These are phyloP conservation scores for Folsomia manolachei DNA, from an alignment of 2,888 invertebrate genomes.

Conservation along the genomic window DNA sequence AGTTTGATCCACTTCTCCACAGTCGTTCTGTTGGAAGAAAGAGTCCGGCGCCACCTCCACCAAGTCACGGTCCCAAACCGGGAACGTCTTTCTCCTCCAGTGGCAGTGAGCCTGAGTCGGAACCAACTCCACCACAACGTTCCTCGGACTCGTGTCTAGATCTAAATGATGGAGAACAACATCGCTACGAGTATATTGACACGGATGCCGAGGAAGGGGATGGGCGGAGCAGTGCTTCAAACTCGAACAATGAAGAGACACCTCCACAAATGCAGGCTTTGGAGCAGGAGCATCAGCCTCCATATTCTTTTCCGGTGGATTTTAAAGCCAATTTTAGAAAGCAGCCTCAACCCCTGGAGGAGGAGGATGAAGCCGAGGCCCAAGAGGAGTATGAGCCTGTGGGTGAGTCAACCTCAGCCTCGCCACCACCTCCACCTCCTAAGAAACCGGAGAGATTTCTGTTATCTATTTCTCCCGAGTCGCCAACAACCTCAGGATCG, in stretches of 20 bases:
- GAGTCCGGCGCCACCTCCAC: no score
- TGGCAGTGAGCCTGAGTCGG: background rate
- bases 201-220: conserved; percentile 24
- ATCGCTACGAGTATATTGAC: conserved; percentile 36
- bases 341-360: background rate
- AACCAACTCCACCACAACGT: conserved; percentile 14
- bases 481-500: background rate
- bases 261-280: background rate
- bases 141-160: conserved; percentile 19
- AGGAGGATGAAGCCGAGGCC: background rate
- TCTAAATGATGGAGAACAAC: conserved; percentile 32
- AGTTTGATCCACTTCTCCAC: conserved; percentile 46
- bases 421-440: conserved; percentile 3
- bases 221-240: conserved; percentile 9
- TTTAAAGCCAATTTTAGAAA: background rate
- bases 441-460: background rate
- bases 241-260: conserved; percentile 16
- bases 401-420: background rate
- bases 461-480: background rate
- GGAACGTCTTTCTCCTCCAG: no score
- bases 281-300: background rate
- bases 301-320: background rate
- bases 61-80: background rate
- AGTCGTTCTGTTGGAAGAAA: background rate
- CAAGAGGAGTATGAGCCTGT: background rate